Conservation (phyloP, 92 coral and sea anemone species). For the Porites cylindrica region DNA sequence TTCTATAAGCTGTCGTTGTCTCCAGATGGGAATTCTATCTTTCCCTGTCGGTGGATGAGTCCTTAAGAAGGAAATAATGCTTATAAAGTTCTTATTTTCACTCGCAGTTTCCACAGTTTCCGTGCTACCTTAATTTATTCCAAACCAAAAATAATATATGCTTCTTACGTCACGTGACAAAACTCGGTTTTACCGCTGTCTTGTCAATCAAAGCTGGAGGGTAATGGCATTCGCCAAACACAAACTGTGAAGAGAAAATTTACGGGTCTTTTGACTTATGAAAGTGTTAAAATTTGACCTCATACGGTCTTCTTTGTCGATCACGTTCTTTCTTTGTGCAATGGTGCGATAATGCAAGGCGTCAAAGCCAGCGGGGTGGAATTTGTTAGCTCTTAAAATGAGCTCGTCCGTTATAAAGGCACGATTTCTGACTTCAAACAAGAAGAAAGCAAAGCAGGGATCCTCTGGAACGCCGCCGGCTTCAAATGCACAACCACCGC, state of each 20-base stretch:
- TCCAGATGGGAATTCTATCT: neutral
- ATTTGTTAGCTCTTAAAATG: conserved; percentile 51
- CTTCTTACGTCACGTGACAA: conserved; percentile 13
- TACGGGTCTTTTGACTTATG: conserved; percentile 39
- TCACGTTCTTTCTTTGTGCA: conserved; percentile 43
- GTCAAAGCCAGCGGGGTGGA: conserved; percentile 51
- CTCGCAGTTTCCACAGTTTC: neutral
- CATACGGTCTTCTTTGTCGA: conserved; percentile 39
- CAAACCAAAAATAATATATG: neutral
- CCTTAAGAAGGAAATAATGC: neutral
- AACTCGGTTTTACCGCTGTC: conserved; percentile 3
- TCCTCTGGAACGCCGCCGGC: conserved; percentile 50
- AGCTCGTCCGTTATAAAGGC: conserved; percentile 71
- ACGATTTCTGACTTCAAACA: conserved; percentile 83
- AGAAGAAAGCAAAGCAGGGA: conserved; percentile 61
- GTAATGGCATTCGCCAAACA: conserved; percentile 42
- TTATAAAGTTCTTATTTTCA: neutral
- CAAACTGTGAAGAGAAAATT: neutral
- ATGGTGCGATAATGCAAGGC: conserved; percentile 52
- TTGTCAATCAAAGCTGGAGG: conserved; percentile 46
- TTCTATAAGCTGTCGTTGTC: neutral
- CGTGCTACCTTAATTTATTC: too few species aligned
- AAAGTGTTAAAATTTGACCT: conserved; percentile 67
- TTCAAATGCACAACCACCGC: conserved; percentile 46
- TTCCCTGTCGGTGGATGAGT: neutral